A percentile compares a stretch with the other conserved stretches of the same genome.
Evolutionary conservation across 2,113 vertebrate species (phyloP).

Genomic region (Neotoma lepida): DNA sequence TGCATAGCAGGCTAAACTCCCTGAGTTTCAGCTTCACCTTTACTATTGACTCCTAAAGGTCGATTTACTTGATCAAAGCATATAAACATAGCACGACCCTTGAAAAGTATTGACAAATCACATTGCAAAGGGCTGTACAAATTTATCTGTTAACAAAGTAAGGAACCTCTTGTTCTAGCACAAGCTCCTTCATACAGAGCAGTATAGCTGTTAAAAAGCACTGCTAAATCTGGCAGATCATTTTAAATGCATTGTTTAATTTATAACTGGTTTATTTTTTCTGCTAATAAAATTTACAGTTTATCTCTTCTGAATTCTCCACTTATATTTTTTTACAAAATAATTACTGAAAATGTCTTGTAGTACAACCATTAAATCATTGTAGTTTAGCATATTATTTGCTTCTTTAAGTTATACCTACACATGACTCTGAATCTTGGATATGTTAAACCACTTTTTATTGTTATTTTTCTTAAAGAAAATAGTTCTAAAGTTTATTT

Average conservation of each 20-base stretch:
- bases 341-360: neutral
- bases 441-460: neutral
- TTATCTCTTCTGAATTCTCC: neutral
- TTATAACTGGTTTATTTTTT: neutral
- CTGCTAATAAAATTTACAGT: neutral
- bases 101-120: slow-evolving; percentile 25
- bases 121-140: neutral
- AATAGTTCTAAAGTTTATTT: neutral
- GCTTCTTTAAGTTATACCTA: neutral
- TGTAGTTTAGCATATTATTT: neutral
- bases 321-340: slow-evolving; percentile 3
- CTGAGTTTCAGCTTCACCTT: neutral
- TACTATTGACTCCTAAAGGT: neutral
- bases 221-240: neutral
- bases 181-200: neutral
- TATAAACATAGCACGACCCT: neutral
- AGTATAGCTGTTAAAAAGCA: neutral
- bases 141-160: neutral
- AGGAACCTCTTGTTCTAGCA: neutral
- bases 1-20: neutral
- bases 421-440: neutral
- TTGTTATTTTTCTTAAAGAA: slow-evolving; percentile 19
- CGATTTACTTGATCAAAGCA: neutral
- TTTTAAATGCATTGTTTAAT: slow-evolving; percentile 15
- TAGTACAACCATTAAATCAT: neutral